Evolutionary conservation across 2,797 vertebrate genomes (phyloP).

Genomic region (Protonibea diacanthus): DNA sequence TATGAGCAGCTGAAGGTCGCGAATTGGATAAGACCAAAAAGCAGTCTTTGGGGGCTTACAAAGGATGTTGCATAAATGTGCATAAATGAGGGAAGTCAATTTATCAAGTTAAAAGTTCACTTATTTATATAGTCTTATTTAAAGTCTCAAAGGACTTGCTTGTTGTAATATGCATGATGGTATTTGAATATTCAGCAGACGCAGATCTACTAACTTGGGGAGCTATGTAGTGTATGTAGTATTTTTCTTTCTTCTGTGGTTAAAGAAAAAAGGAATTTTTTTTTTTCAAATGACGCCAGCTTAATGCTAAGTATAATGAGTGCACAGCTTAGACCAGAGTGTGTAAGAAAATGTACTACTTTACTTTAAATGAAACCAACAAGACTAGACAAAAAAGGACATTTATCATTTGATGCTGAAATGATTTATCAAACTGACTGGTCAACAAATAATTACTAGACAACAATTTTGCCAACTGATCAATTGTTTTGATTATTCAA

Average conservation of each 20-base stretch:
- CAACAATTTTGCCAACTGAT: background rate
- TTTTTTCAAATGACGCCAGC: background rate
- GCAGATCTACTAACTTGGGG: background rate
- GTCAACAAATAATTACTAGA: background rate
- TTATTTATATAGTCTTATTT: constrained; percentile 32
- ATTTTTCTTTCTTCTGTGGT: background rate
- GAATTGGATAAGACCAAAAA: constrained; percentile 14
- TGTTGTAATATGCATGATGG: constrained; percentile 36
- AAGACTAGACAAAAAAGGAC: background rate
- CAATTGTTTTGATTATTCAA: background rate
- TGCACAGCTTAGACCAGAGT: background rate
- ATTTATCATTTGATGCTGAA: background rate
- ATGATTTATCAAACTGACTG: background rate
- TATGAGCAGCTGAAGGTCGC: constrained; percentile 40
- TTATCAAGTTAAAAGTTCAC: constrained; percentile 37
- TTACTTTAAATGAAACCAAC: background rate
- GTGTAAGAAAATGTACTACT: background rate
- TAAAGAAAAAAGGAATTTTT: background rate
- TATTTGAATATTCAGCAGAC: constrained; percentile 43
- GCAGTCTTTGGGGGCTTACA: background rate
- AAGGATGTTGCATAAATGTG: constrained; percentile 31
- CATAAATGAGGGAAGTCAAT: constrained; percentile 30
- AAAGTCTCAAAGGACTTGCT: constrained; percentile 8
- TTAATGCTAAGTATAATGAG: background rate
- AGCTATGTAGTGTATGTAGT: background rate